Conservation (phyloP, 2,113 vertebrate species). For the Procapra przewalskii region DNA sequence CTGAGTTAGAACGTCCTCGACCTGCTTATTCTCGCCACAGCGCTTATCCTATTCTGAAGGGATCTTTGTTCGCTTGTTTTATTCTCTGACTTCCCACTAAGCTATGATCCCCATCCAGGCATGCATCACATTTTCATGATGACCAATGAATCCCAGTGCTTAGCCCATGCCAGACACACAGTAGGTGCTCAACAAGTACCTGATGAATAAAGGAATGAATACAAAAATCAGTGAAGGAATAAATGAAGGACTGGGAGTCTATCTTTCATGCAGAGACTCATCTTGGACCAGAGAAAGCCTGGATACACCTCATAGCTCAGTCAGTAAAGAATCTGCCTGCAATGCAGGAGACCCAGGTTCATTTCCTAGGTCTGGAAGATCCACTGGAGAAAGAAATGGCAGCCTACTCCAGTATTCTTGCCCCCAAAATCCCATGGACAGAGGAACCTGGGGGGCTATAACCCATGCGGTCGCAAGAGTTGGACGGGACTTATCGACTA, state of each 20-base stretch:
- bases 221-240: background rate
- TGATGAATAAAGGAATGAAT: background rate
- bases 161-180: background rate
- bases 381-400: background rate
- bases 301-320: background rate
- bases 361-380: background rate
- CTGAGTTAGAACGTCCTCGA: background rate
- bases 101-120: background rate
- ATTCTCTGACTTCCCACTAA: background rate
- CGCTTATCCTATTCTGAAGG: too few relatives aligned
- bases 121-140: background rate
- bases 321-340: background rate
- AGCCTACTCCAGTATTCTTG: background rate
- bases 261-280: background rate
- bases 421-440: background rate
- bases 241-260: background rate
- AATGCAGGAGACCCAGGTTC: background rate
- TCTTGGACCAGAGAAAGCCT: background rate
- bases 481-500: background rate
- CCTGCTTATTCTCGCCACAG: background rate
- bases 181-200: background rate
- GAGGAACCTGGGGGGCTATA: background rate
- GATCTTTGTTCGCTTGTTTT: background rate
- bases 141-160: background rate
- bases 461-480: background rate